Percentiles rank a stretch among this genome's conserved stretches.
Evolutionary conservation across 2,888 invertebrate genomes (phyloP).

Genomic region (Macrosoma leucophasiata): DNA sequence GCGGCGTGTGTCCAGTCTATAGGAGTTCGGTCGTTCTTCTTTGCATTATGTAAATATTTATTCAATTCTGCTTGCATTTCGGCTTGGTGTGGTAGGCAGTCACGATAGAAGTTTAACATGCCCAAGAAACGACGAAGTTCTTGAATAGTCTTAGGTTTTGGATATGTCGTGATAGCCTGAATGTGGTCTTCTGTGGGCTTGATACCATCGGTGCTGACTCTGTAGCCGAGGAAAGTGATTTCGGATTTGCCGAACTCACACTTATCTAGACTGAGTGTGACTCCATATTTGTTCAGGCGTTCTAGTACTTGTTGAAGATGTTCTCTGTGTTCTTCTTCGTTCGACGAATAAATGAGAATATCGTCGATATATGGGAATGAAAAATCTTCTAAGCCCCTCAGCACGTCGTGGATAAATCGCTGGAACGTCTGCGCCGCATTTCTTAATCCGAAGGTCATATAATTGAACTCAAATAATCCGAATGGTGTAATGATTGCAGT

Average conservation of each 20-base stretch:
- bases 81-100: no score
- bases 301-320: neutral
- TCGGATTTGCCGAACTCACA: neutral
- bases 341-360: neutral
- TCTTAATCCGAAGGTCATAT: slow-evolving; percentile 36
- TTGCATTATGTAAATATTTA: slow-evolving; percentile 14
- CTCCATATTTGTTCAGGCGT: slow-evolving; percentile 1
- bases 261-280: neutral
- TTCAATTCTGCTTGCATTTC: neutral
- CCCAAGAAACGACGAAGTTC: slow-evolving; percentile 22
- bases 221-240: neutral
- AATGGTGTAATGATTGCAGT: slow-evolving; percentile 19
- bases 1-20: slow-evolving; percentile 20
- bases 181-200: neutral
- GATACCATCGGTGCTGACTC: neutral
- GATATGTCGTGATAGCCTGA: neutral
- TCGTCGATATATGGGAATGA: slow-evolving; percentile 1
- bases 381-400: neutral
- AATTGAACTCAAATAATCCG: slow-evolving; percentile 32
- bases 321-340: neutral
- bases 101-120: slow-evolving; percentile 25
- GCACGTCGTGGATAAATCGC: slow-evolving; percentile 4
- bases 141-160: slow-evolving; percentile 11
- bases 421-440: slow-evolving; percentile 7
- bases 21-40: slow-evolving; percentile 22